Conservation (phyloP, 1,140 invertebrate species). For the Drosophila kanapiae region DNA sequence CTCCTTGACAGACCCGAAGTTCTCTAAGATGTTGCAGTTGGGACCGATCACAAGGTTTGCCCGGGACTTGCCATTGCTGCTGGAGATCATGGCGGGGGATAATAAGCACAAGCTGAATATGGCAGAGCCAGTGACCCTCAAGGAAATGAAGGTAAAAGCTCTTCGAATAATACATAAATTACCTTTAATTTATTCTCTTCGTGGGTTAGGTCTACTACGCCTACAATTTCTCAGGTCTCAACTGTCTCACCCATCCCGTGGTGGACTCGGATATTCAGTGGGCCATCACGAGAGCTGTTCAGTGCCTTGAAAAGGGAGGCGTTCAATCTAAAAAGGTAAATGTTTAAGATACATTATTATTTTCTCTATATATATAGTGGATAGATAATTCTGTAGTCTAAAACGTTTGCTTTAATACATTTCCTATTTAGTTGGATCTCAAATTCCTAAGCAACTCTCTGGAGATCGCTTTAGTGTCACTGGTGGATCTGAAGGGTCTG, state of each 20-base stretch:
- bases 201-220: constrained; percentile 86
- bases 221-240: constrained; percentile 88
- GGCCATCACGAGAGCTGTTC: constrained; percentile 56
- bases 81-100: constrained; percentile 88
- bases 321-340: constrained; percentile 67
- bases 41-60: constrained; percentile 94
- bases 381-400: too few species aligned
- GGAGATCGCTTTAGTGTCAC: constrained; percentile 52
- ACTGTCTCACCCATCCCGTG: constrained; percentile 88
- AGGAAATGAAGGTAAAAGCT: constrained; percentile 86
- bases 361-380: neutral
- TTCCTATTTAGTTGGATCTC: constrained; percentile 48
- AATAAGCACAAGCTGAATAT: constrained; percentile 84
- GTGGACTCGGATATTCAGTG: constrained; percentile 58
- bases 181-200: neutral
- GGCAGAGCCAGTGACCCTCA: constrained; percentile 87
- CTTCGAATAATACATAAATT: neutral
- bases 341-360: neutral
- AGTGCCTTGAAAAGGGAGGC: constrained; percentile 60
- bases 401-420: neutral
- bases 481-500: constrained; percentile 66
- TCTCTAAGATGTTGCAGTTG: constrained; percentile 85
- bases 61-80: constrained; percentile 90
- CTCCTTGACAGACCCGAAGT: constrained; percentile 48
- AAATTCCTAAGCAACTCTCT: constrained; percentile 58